Evolutionary conservation across 2,888 invertebrate species (phyloP), one percentile per base, ranked within the genome.

Genomic region (Papilio protenor): DNA sequence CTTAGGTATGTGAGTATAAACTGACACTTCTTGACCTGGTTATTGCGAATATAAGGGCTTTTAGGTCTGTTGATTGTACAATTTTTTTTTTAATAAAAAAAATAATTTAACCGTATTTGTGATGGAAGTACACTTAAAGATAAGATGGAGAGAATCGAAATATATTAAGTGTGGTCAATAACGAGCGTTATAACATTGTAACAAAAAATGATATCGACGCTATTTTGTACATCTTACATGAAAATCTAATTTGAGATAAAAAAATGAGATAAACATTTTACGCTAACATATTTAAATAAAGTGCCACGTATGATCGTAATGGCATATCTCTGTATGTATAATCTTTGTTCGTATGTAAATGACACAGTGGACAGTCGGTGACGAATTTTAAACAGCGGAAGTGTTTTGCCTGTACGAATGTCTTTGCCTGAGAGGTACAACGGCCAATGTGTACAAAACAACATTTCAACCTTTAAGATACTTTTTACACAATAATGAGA

Each of bases 311-410:
- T 66, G n/a, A 40, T 5, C 66, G 45, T 69, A 69, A 12, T 69
- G 66, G 66, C 66, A 69, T 69, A 69, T 69, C 66, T 69, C 14
- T 45, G 40, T 66, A 21, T 66, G 66, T 45, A 45, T 66, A 45
- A 11, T 40, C 66, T 66, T 45, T 66, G 66, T n/a, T 11, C n/a
- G 12, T 66, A 66, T 66, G 66, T 45, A 45, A 66, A 66, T 66
- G 45, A 45, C 12, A 16, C 45, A 21, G 5, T 45, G n/a, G 66
- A 66, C 66, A 66, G 12, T 66, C 45, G 11, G 45, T 45, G 45
- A 66, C 45, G 45, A 66, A 66, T 66, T 66, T 66, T 66, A 66
- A 66, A 66, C 66, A 45, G 66, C 66, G 66, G 66, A 66, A 66
- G 66, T 66, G 12, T 66, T 66, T 66, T 1, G 40, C 45, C 66